Conservation (phyloP, 2,113 vertebrate genomes). For the Gymnorhina tibicen region DNA sequence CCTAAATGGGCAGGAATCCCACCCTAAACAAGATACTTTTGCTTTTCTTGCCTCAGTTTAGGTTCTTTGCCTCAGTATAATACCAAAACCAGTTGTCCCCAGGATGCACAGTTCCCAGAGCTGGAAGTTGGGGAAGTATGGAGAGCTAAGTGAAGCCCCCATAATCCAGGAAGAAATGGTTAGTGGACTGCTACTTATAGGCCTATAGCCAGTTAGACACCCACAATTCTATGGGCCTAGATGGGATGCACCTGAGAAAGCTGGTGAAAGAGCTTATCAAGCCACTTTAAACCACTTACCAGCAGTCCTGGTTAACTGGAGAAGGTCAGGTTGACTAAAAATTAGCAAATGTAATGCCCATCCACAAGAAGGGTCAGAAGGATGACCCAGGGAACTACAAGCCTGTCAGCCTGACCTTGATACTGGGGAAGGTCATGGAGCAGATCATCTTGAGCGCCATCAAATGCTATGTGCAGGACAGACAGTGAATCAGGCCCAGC, state of each 20-base stretch:
- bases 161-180: neutral
- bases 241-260: neutral
- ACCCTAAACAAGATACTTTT: neutral
- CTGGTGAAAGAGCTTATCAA: neutral
- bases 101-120: neutral
- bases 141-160: neutral
- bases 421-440: neutral
- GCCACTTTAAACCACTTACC: neutral
- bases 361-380: neutral
- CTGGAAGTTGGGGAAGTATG: neutral
- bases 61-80: neutral
- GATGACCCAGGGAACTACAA: neutral
- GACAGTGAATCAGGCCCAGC: neutral
- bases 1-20: neutral
- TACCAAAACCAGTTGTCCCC: neutral
- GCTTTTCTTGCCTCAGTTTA: neutral
- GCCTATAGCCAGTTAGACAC: neutral
- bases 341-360: neutral
- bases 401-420: neutral
- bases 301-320: neutral
- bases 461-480: neutral
- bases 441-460: neutral
- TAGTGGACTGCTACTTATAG: neutral
- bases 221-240: neutral
- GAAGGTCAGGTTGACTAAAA: neutral